Percentiles rank a stretch among this genome's conserved stretches.
Evolutionary conservation across 2,888 invertebrate species (phyloP).

Genomic region (Bugula neritina): DNA sequence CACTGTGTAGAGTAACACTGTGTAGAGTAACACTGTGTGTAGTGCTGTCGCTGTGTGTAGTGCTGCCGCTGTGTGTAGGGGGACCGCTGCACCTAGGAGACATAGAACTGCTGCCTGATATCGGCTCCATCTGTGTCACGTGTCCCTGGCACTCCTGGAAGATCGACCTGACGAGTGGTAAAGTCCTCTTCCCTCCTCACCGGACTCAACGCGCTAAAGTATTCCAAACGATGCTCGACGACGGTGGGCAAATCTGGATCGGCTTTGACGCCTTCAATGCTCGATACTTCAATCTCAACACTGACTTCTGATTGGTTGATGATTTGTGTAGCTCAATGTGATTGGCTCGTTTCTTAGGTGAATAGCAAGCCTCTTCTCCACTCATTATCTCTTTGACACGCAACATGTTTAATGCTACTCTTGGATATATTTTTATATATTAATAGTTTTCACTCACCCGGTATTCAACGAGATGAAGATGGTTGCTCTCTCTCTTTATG

Average conservation of each 20-base stretch:
- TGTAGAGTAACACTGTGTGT: no score
- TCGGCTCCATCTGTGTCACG: conserved; percentile 37
- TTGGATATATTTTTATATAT: no score
- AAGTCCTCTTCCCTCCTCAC: conserved; percentile 36
- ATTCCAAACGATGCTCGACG: conserved; percentile 38
- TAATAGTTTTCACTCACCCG: no score
- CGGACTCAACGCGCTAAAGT: conserved; percentile 33
- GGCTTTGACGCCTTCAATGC: conserved; percentile 35
- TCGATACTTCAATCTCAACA: conserved; percentile 36
- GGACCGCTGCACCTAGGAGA: conserved; percentile 48
- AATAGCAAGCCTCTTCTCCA: no score
- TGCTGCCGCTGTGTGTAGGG: conserved; percentile 39
- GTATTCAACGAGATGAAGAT: no score
- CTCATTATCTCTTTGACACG: no score
- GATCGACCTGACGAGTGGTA: conserved; percentile 39
- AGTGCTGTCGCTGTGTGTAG: no score
- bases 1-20: no score
- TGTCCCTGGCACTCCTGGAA: conserved; percentile 51
- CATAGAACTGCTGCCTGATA: conserved; percentile 42
- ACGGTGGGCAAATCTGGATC: conserved; percentile 37
- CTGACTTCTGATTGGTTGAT: conserved; percentile 19
- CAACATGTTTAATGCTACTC: no score
- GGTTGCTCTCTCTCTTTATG: no score
- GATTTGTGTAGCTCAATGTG: no score
- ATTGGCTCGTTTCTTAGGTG: no score